Conservation (phyloP, 2,113 vertebrate genomes). For the Solenodon paradoxus region DNA sequence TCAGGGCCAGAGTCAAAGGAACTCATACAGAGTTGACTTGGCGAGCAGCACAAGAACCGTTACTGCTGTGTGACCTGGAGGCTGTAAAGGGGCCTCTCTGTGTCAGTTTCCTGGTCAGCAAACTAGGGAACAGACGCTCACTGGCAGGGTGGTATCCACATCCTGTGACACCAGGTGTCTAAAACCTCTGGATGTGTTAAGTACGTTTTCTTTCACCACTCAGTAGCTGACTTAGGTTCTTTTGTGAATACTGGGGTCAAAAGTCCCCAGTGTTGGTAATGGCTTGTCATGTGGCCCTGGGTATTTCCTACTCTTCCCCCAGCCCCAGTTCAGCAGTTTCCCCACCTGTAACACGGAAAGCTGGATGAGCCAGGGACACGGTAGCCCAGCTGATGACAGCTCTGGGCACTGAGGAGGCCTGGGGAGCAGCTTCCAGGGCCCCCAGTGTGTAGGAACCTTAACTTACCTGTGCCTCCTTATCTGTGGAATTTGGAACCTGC, state of each 20-base stretch:
- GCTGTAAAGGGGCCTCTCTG: background rate
- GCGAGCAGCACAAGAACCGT: background rate
- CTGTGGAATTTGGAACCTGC: background rate
- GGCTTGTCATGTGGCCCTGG: no score
- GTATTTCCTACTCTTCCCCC: background rate
- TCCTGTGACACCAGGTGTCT: accelerated
- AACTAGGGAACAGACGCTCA: background rate
- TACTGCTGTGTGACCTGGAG: background rate
- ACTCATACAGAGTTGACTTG: accelerated
- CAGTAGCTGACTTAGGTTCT: background rate
- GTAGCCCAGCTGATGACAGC: no score
- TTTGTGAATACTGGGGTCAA: background rate
- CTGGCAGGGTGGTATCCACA: background rate
- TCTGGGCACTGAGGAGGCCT: background rate
- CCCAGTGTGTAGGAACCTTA: background rate
- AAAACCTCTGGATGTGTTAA: background rate
- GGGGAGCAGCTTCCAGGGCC: background rate
- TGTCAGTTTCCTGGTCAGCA: background rate
- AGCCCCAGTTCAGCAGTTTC: accelerated
- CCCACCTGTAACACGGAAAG: background rate
- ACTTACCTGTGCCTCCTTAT: conserved; percentile 77
- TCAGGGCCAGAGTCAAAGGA: background rate
- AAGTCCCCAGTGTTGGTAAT: no score
- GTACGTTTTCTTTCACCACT: background rate
- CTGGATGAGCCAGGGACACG: background rate